A percentile compares a stretch with the other conserved stretches of the same genome.
These are phyloP conservation scores for human DNA, from an alignment of 2,113 vertebrate species.

Conservation along the genomic window DNA sequence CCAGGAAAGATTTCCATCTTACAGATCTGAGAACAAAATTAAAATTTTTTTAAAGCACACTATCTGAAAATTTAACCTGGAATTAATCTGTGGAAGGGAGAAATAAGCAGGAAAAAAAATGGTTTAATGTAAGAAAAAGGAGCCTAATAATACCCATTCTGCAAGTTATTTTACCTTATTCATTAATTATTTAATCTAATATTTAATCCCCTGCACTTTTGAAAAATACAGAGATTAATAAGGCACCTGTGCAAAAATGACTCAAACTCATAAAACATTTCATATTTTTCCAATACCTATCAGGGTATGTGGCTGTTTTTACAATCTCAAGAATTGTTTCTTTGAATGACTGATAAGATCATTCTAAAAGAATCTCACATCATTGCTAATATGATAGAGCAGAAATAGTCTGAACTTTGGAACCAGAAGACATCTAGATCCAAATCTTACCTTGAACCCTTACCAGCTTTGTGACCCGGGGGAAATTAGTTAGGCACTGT, in stretches of 20 bases:
- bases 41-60: not conserved
- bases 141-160: constrained; percentile 1
- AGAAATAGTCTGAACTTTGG: not conserved
- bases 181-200: constrained; percentile 24
- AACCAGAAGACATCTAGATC: not conserved
- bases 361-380: not conserved
- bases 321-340: not conserved
- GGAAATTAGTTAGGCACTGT: not conserved
- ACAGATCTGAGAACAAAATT: not conserved
- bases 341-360: not conserved
- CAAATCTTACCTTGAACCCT: not conserved
- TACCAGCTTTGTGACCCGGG: not conserved
- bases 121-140: not conserved
- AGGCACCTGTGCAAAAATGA: not conserved
- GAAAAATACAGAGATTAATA: not conserved
- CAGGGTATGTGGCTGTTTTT: not conserved
- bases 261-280: constrained; percentile 10
- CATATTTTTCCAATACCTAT: not conserved
- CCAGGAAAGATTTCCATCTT: not conserved
- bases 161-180: not conserved
- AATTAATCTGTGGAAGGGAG: not conserved
- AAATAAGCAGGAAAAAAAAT: not conserved
- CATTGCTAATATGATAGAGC: not conserved
- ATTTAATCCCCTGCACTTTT: constrained; percentile 10
- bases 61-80: not conserved